Conservation (phyloP, 1,140 invertebrate genomes). For the Manduca sexta region DNA sequence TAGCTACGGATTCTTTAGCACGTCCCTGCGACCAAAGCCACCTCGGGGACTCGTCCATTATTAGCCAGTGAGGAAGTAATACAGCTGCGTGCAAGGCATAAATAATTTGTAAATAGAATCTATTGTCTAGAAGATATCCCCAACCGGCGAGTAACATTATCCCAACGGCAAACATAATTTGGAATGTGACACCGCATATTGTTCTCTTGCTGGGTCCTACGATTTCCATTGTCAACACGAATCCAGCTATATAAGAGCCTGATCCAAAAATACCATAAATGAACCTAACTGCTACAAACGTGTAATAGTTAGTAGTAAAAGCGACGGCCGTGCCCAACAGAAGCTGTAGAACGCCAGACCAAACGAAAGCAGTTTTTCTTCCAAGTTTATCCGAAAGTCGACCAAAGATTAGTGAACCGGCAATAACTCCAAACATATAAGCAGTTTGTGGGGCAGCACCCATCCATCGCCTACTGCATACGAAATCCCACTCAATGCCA, state of each 20-base stretch:
- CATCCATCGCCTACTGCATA: slow-evolving; percentile 87
- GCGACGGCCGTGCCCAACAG: slow-evolving; percentile 81
- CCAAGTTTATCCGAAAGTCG: slow-evolving; percentile 89
- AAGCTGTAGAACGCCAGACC: slow-evolving; percentile 80
- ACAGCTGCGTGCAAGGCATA: slow-evolving; percentile 83
- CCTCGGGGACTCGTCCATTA: slow-evolving; percentile 87
- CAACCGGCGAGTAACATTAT: slow-evolving; percentile 86
- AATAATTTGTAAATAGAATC: slow-evolving; percentile 82
- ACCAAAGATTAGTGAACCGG: slow-evolving; percentile 86
- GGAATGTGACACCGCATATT: slow-evolving; percentile 85
- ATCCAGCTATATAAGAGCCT: slow-evolving; percentile 85
- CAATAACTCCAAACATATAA: slow-evolving; percentile 91
- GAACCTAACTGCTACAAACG: slow-evolving; percentile 80
- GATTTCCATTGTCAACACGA: slow-evolving; percentile 89
- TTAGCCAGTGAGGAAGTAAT: slow-evolving; percentile 84
- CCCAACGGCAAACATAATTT: slow-evolving; percentile 85
- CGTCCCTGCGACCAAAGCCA: slow-evolving; percentile 88
- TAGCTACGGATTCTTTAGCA: slow-evolving; percentile 78
- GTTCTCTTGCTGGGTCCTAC: slow-evolving; percentile 87
- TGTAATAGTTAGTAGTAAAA: slow-evolving; percentile 81
- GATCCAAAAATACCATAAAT: slow-evolving; percentile 86
- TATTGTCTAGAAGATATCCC: slow-evolving; percentile 85
- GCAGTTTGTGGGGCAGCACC: slow-evolving; percentile 83
- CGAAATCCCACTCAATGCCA: slow-evolving; percentile 88
- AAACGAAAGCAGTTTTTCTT: slow-evolving; percentile 84